Conservation (phyloP, 2,888 invertebrate species). For the Ophioninae sp. region DNA sequence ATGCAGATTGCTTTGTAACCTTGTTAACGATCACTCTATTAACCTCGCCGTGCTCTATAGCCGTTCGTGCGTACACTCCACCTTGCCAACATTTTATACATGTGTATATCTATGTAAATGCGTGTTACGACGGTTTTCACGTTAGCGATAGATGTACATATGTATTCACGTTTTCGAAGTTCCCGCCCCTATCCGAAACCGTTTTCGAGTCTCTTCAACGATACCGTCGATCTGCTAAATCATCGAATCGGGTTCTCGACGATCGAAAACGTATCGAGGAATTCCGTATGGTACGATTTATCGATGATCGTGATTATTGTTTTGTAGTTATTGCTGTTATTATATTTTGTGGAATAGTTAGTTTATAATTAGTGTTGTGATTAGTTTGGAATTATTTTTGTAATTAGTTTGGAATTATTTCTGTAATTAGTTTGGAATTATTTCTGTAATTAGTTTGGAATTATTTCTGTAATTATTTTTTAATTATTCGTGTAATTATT, state of each 20-base stretch:
- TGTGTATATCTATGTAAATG: constrained; percentile 12
- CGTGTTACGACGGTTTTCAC: constrained; percentile 34
- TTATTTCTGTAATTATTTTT: too few relatives aligned
- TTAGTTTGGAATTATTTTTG: too few relatives aligned
- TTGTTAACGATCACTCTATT: constrained; percentile 80
- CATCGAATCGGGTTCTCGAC: constrained; percentile 1
- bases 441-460: too few relatives aligned
- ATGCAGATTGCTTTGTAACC: constrained; percentile 81
- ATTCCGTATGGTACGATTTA: not conserved
- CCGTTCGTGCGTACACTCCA: constrained; percentile 43
- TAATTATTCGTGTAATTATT: too few relatives aligned
- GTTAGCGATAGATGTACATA: constrained; percentile 39
- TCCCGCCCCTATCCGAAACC: constrained; percentile 20
- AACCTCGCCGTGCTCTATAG: constrained; percentile 71
- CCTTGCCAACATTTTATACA: constrained; percentile 10
- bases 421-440: too few relatives aligned
- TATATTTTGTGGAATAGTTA: too few relatives aligned
- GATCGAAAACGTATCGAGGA: not conserved
- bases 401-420: too few relatives aligned
- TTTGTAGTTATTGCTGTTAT: too few relatives aligned
- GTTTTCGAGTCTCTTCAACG: constrained; percentile 21
- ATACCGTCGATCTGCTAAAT: constrained; percentile 19
- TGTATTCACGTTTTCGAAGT: constrained; percentile 39
- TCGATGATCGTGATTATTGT: too few relatives aligned
- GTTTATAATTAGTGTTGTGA: too few relatives aligned